Evolutionary conservation across 2,797 vertebrate species (phyloP), one percentile per base, ranked within the genome.

Genomic region (Pangasius sanitwongsei): DNA sequence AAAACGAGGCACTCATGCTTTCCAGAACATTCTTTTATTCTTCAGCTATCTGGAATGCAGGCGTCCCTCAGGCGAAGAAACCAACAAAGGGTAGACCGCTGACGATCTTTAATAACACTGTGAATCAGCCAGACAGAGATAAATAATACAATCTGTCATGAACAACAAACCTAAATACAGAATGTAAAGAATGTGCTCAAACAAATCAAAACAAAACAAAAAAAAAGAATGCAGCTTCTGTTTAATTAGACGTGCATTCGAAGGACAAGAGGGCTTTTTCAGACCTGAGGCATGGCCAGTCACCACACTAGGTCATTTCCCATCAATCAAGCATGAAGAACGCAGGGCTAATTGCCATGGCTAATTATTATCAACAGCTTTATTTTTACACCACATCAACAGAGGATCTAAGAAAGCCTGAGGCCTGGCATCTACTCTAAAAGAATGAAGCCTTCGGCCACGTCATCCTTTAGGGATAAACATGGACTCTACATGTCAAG

Each of bases 101-200:
- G 90, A 90, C 91, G 59, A 88, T 90, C 89, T 91, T 90, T 88
- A 92, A 93, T 89, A 92, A 93, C 87, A 92, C 44, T 91, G 89
- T 91, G 59, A 92, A 92, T 90, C 90, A 91, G 81, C 48, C 55
- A 61, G 88, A 91, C 85, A 78, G 87, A 87, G 53, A 78, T 90
- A 90, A 59, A 89, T 53, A 88, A 89, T 87, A 90, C 67, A 86
- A 82, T 13, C 88, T 90, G 87, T 84, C 50, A 20, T 28, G 83
- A 87, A 72, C 23, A 6, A 72, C 81, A 88, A 81, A 83, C n/a
- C 59, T 83, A 90, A 34, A 86, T 89, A 92, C 89, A 77, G 86
- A 88, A 84, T 83, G 59, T 89, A 85, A 74, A 88, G 89, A 91
- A 88, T 1, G 48, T 69, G 90, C 87, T 87, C 80, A 87, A 91